Base-by-base conservation (phyloP, 1,140 invertebrate genomes). In the Eulimnadia texana region DNA sequence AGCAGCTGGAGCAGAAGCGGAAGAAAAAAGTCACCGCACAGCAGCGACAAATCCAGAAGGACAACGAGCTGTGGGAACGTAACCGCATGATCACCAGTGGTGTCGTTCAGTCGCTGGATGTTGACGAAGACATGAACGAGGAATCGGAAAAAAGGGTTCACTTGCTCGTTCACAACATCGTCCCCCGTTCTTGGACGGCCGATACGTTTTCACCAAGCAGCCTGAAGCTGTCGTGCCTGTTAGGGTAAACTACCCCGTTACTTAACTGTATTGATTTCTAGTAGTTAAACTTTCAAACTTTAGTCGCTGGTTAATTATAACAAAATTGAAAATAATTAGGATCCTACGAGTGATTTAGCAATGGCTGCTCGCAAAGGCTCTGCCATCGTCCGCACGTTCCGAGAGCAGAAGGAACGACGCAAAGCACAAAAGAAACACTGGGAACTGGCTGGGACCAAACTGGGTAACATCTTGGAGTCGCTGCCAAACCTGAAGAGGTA, bases 201-300 rank as follows among this genome's bases (percentile, higher is more conserved):
- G 96, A 49, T 98, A 99, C 69, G 94, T 98, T 0, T 99, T 99
- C 69, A 99, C 97, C 0, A 99, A 99, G 72, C 96, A 99, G 73
- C 93, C 93, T 9, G 94, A 99, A 72, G 93, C 93, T 58, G 88
- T 98, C 56, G 83, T 98, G 67, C 91, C 91, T 57, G 86, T 87
- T 13, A 81, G 76, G 70, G 79, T 87, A 69, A 74, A 54, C 19
- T 57, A 29, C 6, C 20, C 28, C 6, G 19, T 16, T 54, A 28
- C 25, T 51, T 61, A n/a, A 11, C 42, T 25, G 16, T 47, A 9
- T 24, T 29, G 3, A 9, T 19, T 33, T n/a, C 1, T 60, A 24
- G n/a, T n/a, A n/a, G n/a, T n/a, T n/a, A n/a, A n/a, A n/a, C n/a
- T n/a, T n/a, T n/a, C n/a, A n/a, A n/a, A n/a, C n/a, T n/a, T n/a